Percentiles rank a stretch among this genome's conserved stretches.
Evolutionary conservation across 2,113 vertebrate species (phyloP).

Genomic region (Percina caprodes): DNA sequence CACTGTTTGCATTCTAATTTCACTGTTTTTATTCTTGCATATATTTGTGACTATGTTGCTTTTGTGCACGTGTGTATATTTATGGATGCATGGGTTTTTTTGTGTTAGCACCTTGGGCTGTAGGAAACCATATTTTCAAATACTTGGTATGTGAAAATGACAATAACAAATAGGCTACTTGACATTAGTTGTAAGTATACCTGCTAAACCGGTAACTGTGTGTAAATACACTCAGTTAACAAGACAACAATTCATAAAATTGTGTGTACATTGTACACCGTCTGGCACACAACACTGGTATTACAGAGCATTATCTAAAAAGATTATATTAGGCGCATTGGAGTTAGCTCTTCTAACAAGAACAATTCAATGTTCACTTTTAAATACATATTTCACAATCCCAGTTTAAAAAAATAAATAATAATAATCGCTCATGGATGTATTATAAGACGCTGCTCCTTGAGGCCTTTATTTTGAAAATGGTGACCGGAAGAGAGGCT

Average conservation of each 20-base stretch:
- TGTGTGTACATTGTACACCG: neutral
- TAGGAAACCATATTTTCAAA: no score
- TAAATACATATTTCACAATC: neutral
- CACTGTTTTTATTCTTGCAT: no score
- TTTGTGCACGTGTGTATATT: no score
- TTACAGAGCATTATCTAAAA: neutral
- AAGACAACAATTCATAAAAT: neutral
- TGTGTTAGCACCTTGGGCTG: no score
- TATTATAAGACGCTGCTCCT: neutral
- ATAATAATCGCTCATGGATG: no score
- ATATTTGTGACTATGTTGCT: no score
- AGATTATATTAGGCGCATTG: neutral
- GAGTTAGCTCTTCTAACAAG: neutral
- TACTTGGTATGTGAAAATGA: no score
- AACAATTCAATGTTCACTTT: neutral
- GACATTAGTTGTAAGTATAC: neutral
- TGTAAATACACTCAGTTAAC: neutral
- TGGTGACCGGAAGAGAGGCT: constrained; percentile 47
- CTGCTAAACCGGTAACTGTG: neutral
- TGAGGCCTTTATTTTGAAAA: constrained; percentile 62
- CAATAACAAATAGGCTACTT: no score
- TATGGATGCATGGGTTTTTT: no score
- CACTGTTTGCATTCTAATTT: no score
- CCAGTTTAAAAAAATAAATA: neutral
- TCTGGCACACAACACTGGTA: neutral